Evolutionary conservation across 2,888 invertebrate genomes (phyloP), one percentile per base, ranked within the genome.

Genomic region (Hofmannophila pseudospretella): DNA sequence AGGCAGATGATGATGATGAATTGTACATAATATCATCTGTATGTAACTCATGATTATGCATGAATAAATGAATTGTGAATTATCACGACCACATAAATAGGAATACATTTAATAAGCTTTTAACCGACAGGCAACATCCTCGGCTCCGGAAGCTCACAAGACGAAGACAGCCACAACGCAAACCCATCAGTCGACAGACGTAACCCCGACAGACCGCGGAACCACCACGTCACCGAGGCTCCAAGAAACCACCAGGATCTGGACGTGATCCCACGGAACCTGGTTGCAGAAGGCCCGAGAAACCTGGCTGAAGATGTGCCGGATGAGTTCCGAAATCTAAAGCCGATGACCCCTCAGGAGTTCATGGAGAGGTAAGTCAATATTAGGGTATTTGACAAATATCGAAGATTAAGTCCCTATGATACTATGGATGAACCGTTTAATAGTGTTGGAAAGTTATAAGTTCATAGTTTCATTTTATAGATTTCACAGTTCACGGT

Each of bases 311-410:
- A 50, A 41, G 31, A 46, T 25, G 34, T 42, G 35, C 44, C 49
- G 16, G 42, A 55, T 10, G 58, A 61, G 27, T 59, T 61, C n/a
- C 50, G 50, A 48, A 45, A 78, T 38, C 32, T 79, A 16, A 67
- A 67, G 39, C 85, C 86, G 5, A 86, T 86, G 86, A 64, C 63
- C 0, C 52, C 67, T 0, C 60, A 67, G 19, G 67, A 80, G 61
- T 84, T 82, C 39, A 51, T 66, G 57, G 49, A 56, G n/a, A 54
- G 80, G 35, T 16, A 16, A n/a, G n/a, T n/a, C n/a, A n/a, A n/a
- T n/a, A n/a, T n/a, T n/a, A n/a, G n/a, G n/a, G n/a, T n/a, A n/a
- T n/a, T n/a, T n/a, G n/a, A n/a, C n/a, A n/a, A n/a, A n/a, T n/a
- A n/a, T n/a, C n/a, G n/a, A n/a, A n/a, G n/a, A n/a, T n/a, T n/a